These are phyloP conservation scores for Burhinus bistriatus DNA, from an alignment of 2,113 vertebrate species.

Conservation along the genomic window DNA sequence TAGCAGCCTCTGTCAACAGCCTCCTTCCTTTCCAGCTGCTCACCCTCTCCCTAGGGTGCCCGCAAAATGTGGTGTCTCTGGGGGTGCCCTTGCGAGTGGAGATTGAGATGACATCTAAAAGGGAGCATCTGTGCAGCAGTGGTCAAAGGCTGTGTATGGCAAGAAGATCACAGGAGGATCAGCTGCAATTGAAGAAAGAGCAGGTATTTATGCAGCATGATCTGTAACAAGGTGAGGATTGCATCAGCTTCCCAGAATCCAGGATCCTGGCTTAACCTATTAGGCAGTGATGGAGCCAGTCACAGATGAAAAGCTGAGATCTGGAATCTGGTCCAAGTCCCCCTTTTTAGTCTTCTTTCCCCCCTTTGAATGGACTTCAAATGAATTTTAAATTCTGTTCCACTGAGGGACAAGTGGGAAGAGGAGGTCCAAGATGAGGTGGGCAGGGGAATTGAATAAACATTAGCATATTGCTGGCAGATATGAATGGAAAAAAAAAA, in stretches of 20 bases:
- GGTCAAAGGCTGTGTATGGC: not conserved
- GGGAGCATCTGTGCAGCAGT: not conserved
- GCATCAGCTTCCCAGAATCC: not conserved
- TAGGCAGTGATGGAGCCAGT: not conserved
- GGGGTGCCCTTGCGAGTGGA: not conserved
- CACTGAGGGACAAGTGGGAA: not conserved
- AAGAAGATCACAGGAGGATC: not conserved
- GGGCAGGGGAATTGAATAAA: not conserved
- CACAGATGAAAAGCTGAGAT: not conserved
- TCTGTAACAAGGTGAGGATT: not conserved
- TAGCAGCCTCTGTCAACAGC: not conserved
- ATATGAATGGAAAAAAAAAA: not conserved
- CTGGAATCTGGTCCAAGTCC: not conserved
- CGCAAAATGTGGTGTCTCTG: not conserved
- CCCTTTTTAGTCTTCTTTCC: not conserved
- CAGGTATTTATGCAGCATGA: not conserved
- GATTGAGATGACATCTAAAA: not conserved
- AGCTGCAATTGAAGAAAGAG: not conserved
- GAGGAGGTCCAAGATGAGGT: not conserved
- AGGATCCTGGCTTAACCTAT: not conserved
- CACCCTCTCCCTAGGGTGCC: not conserved
- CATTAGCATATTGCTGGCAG: not conserved
- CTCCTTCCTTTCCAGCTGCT: not conserved
- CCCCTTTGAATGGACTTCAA: not conserved
- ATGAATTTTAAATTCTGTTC: not conserved